phyloP scores from a whole-genome alignment of 2,113 vertebrate genomes.

The Tautogolabrus adspersus region DNA sequence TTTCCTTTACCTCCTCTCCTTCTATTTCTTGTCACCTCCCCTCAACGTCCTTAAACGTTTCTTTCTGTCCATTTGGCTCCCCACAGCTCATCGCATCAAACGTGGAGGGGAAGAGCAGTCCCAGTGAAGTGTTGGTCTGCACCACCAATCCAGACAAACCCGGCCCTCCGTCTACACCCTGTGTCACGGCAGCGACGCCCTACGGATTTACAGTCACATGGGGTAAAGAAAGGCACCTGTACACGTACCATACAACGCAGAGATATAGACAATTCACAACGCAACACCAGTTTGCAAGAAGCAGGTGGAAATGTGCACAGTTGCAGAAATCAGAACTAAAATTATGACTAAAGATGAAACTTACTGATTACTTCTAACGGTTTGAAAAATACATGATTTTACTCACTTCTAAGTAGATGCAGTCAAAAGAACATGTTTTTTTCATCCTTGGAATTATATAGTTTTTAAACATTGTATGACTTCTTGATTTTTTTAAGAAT shows the following conservation, averaged over 20 bases:
- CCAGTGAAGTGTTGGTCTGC: conserved; percentile 95
- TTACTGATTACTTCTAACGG: no score
- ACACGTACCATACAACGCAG: not conserved
- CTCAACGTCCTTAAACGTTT: not conserved
- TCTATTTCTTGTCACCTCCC: not conserved
- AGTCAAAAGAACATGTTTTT: not conserved
- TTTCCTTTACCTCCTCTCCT: not conserved
- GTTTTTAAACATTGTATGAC: no score
- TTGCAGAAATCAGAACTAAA: not conserved
- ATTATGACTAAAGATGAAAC: no score
- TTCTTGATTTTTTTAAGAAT: no score
- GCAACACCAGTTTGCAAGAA: not conserved
- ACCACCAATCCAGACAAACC: conserved; percentile 96
- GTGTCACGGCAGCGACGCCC: conserved; percentile 85
- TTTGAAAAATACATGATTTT: no score
- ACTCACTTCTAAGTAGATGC: no score
- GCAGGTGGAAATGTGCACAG: not conserved
- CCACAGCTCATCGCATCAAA: conserved; percentile 93
- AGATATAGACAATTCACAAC: not conserved
- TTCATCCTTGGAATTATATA: not conserved
- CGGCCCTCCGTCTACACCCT: conserved; percentile 90
- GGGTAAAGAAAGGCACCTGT: conserved; percentile 83
- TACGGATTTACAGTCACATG: conserved; percentile 93
- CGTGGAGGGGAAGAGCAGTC: conserved; percentile 93
- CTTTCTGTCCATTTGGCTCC: not conserved